Evolutionary conservation across 2,888 invertebrate genomes (phyloP).

Genomic region (Drepana falcataria): DNA sequence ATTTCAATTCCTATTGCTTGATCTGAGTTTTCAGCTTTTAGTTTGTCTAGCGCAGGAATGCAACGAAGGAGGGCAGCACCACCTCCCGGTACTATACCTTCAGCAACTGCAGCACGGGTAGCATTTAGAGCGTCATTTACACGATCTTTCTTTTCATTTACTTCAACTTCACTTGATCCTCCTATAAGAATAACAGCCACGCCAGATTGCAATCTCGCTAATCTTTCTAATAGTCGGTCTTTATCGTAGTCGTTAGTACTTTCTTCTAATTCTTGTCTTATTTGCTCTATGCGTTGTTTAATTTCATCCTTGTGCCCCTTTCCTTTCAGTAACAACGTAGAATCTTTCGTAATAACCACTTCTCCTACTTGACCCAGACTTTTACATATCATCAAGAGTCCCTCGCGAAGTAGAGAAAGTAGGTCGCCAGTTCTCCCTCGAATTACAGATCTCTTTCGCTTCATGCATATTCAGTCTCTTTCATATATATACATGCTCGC

Average conservation of each 20-base stretch:
- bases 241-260: conserved; percentile 94
- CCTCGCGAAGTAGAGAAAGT: too few species aligned
- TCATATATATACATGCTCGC: too few species aligned
- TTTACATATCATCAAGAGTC: conserved; percentile 21
- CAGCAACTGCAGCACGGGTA: conserved; percentile 95
- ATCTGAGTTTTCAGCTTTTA: conserved; percentile 85
- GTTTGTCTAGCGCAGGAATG: conserved; percentile 81
- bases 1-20: conserved; percentile 89
- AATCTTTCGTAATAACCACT: conserved; percentile 94
- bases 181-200: conserved; percentile 88
- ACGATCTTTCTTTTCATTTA: conserved; percentile 96
- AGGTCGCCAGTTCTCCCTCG: too few species aligned
- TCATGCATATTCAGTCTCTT: too few species aligned
- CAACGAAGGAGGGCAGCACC: conserved; percentile 93
- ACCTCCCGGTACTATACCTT: conserved; percentile 97
- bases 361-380: conserved; percentile 93
- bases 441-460: too few species aligned
- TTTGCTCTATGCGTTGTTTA: conserved; percentile 86
- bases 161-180: conserved; percentile 93
- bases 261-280: conserved; percentile 89
- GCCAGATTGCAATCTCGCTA: conserved; percentile 91
- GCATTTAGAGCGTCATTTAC: conserved; percentile 97
- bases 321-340: conserved; percentile 83
- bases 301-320: conserved; percentile 89
- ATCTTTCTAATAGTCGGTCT: conserved; percentile 91